Percentiles rank a stretch among this genome's conserved stretches.
Conservation (phyloP, 1,140 invertebrate species). For the Zophobas morio region DNA sequence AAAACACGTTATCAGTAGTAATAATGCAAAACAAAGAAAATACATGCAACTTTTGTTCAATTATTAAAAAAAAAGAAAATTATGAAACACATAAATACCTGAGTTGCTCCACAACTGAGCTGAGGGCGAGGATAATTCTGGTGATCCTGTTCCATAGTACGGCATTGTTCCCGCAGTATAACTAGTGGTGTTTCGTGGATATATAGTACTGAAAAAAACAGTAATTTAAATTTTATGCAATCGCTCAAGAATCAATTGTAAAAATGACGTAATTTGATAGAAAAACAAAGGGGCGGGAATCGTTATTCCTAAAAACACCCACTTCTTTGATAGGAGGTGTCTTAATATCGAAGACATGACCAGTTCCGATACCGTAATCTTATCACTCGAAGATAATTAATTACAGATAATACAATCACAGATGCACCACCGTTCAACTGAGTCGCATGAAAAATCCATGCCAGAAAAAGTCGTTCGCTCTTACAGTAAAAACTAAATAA, state of each 20-base stretch:
- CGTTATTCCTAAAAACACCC: constrained; percentile 32
- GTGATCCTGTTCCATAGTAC: constrained; percentile 62
- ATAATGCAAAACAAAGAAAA: constrained; percentile 40
- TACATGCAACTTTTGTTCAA: too few relatives aligned
- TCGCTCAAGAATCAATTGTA: constrained; percentile 15
- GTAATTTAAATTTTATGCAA: constrained; percentile 11
- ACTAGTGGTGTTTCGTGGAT: constrained; percentile 57
- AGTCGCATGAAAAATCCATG: constrained; percentile 31
- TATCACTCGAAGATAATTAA: constrained; percentile 21
- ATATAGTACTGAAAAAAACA: constrained; percentile 62
- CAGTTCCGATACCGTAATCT: constrained; percentile 42
- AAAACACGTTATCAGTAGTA: background rate
- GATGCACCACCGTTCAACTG: constrained; percentile 23
- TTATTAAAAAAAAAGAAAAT: too few relatives aligned
- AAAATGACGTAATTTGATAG: background rate
- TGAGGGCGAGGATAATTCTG: constrained; percentile 55
- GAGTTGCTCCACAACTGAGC: constrained; percentile 63
- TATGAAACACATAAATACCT: constrained; percentile 51
- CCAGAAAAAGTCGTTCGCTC: constrained; percentile 22
- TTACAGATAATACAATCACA: constrained; percentile 37
- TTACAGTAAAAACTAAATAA: constrained; percentile 22
- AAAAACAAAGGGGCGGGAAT: constrained; percentile 17
- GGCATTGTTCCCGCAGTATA: constrained; percentile 60
- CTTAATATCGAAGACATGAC: constrained; percentile 57
- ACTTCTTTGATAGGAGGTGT: constrained; percentile 53